Evolutionary conservation across 2,113 vertebrate genomes (phyloP).

Genomic region (Ochotona princeps): DNA sequence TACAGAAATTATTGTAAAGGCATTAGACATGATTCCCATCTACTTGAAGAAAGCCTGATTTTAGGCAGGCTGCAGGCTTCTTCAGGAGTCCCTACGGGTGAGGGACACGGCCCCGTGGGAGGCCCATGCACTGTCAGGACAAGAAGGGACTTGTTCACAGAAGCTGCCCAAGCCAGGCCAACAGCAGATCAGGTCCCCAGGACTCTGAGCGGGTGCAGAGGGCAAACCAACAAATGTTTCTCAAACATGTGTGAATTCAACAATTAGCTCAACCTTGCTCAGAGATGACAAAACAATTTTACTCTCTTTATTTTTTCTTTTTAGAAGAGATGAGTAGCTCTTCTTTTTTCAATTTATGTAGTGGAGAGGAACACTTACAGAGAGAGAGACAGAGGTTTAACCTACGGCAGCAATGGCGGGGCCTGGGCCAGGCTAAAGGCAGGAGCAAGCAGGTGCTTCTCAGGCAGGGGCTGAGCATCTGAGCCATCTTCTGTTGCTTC

Average conservation of each 20-base stretch:
- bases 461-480: too few species aligned
- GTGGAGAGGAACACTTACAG: too few species aligned
- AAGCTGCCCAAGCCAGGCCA: neutral
- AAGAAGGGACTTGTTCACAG: neutral
- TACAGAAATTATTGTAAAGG: too few species aligned
- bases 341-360: too few species aligned
- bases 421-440: too few species aligned
- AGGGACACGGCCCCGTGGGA: neutral
- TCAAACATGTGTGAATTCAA: neutral
- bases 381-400: too few species aligned
- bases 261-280: neutral
- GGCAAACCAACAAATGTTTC: neutral
- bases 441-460: too few species aligned
- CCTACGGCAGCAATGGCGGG: too few species aligned
- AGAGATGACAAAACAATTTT: neutral
- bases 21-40: neutral
- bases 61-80: constrained; percentile 21
- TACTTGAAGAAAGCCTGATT: neutral
- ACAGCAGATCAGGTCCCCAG: neutral
- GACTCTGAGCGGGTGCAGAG: neutral
- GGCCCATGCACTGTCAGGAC: neutral
- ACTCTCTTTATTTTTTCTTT: too few species aligned
- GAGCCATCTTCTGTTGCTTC: too few species aligned
- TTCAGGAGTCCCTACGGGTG: neutral
- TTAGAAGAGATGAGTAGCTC: too few species aligned